Base-by-base conservation (phyloP, 35 echinoderm and acorn worm genomes). In the Hemicentrotus pulcherrimus region DNA sequence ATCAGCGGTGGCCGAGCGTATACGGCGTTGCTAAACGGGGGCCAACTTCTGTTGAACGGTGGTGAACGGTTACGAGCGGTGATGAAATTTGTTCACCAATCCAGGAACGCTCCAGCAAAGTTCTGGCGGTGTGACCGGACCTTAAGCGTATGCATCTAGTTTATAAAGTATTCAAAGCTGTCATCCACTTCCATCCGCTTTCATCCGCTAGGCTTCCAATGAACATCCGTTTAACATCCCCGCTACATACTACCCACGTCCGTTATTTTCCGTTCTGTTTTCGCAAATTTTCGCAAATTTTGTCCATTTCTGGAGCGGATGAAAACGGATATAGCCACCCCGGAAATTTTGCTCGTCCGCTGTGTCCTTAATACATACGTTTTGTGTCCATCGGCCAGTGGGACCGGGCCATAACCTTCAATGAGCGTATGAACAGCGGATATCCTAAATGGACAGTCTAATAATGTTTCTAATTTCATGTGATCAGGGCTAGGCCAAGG, bases 1-100 rank as follows among this genome's bases (percentile, higher is more conserved):
- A 88, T 88, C 28, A 88, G 86, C 86, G 86, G 86, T 88, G 86
- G 86, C 86, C 86, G 86, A 88, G 86, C 86, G 86, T 88, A 88
- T 88, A 32, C 86, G 86, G 86, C 86, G 86, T 88, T n/a, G n/a
- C n/a, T n/a, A n/a, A 88, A 88, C 86, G 86, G 86, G 15, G 31
- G 86, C 86, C 31, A 88, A 88, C 86, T 88, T 88, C 86, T 88
- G 30, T 32, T 46, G 31, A 88, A 88, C 86, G 86, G 86, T 88
- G 86, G 86, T 88, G 86, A 88, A 88, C 86, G 30, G 4, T 88
- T 32, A 88, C 86, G 31, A 88, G 86, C 86, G 31, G 86, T 88
- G 86, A 88, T 88, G 86, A 88, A 0, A n/a, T n/a, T n/a, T n/a
- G n/a, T 88, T 88, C 86, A 88, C 86, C 28, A 88, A 48, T 65